Evolutionary conservation across 2,113 vertebrate genomes (phyloP), one percentile per base, ranked within the genome.

Genomic region (Pagrus major): DNA sequence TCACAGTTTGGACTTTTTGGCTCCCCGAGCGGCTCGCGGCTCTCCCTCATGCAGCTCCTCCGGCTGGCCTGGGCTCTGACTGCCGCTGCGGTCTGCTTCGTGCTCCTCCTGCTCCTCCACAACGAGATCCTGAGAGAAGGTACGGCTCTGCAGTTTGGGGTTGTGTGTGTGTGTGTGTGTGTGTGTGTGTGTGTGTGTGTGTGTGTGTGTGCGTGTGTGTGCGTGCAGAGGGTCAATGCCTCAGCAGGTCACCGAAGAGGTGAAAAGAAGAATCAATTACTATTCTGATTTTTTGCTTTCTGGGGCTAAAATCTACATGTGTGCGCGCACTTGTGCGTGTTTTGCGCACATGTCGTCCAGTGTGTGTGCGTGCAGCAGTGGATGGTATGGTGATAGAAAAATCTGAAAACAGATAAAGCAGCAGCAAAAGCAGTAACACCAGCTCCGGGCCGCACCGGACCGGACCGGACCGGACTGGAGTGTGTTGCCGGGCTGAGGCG

Each of bases 41-140:
- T 83, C 83, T 66, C 64, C 80, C 75, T 86, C 86, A 98, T 98
- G 97, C 97, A 96, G 96, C 95, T 96, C 91, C 94, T 95, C 92
- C 96, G 96, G 94, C 95, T 95, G 86, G 94, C 94, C 93, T 97
- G 97, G 96, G 95, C 95, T 93, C 91, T 96, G 94, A 94, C 94
- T 51, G 96, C 96, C 90, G 95, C 96, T 87, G 96, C 96, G 81
- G 91, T 96, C 94, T 96, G 96, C 95, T 95, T 95, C 93, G 94
- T 97, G 93, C 94, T 98, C 39, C 93, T 98, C 56, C 94, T 97
- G 88, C 83, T 97, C 84, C 92, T 97, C 91, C 96, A 96, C 95
- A 94, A 93, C 84, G 95, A 96, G 87, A 90, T 97, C 93, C 94
- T 96, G 66, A 94, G 93, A 92, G 96, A 97, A 97, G 97, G 97